Percentiles rank a stretch among this genome's conserved stretches.
Evolutionary conservation across 1,140 invertebrate genomes (phyloP).

Genomic region (Eurosta solidaginis): DNA sequence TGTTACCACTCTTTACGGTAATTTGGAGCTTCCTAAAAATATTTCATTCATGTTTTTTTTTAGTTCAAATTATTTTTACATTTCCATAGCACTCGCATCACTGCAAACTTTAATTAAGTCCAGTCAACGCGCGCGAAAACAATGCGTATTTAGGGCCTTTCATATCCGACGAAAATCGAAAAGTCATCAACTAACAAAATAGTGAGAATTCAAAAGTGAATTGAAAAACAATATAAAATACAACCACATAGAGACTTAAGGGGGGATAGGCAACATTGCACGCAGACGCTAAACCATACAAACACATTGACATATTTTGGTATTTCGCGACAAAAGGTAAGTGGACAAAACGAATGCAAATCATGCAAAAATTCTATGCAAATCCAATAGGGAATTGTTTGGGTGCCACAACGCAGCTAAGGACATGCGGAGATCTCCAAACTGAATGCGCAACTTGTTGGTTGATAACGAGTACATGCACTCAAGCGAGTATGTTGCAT

Average conservation of each 20-base stretch:
- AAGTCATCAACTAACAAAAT: neutral
- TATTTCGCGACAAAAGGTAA: neutral
- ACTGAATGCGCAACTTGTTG: neutral
- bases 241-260: neutral
- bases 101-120: neutral
- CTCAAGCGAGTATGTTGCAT: too few relatives aligned
- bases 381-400: neutral
- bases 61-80: too few relatives aligned
- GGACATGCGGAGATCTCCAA: neutral
- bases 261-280: neutral
- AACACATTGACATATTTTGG: neutral
- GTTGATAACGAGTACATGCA: too few relatives aligned
- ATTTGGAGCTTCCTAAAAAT: too few relatives aligned
- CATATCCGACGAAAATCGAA: neutral
- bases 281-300: neutral
- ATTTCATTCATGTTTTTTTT: too few relatives aligned
- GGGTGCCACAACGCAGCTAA: neutral
- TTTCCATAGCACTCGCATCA: too few relatives aligned
- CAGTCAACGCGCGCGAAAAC: neutral
- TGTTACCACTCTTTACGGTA: too few relatives aligned
- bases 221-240: neutral
- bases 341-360: neutral
- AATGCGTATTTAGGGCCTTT: neutral
- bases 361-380: neutral
- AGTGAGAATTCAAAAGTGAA: neutral